Percentiles rank a stretch among this genome's conserved stretches.
Conservation (phyloP, 2,888 invertebrate species). For the Ormyrus labotus region DNA sequence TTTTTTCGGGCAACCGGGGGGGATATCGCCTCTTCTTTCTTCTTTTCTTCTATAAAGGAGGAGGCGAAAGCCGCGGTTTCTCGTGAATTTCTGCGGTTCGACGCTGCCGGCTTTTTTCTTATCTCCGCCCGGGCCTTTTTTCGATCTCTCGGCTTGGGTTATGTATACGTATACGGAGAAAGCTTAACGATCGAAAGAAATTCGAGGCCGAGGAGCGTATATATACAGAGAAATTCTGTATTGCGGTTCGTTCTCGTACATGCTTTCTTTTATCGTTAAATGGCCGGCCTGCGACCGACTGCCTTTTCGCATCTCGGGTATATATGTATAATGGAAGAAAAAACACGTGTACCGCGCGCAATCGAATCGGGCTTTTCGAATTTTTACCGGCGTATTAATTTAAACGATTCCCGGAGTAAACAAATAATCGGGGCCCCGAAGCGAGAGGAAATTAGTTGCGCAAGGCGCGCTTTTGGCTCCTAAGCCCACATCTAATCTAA, state of each 20-base stretch:
- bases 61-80: slow-evolving; percentile 8
- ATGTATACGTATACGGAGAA: slow-evolving; percentile 12
- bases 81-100: slow-evolving; percentile 38
- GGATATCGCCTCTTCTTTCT: background rate
- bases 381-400: no score
- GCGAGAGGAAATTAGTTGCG: no score
- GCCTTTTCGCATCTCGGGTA: background rate
- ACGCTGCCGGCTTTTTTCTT: slow-evolving; percentile 3
- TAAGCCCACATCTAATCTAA: slow-evolving; percentile 10
- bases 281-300: background rate
- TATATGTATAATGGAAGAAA: no score
- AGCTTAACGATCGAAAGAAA: slow-evolving; percentile 25
- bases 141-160: background rate
- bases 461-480: no score
- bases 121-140: background rate
- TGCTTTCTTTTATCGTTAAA: slow-evolving; percentile 1
- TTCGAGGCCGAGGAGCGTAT: slow-evolving; percentile 3
- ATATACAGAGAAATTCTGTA: slow-evolving; percentile 11
- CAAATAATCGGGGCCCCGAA: no score
- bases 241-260: background rate
- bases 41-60: background rate
- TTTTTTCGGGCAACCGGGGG: background rate
- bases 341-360: background rate
- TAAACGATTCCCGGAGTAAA: no score
- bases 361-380: background rate